A percentile compares a stretch with the other conserved stretches of the same genome.
These are phyloP conservation scores for Melanophora roralis DNA, from an alignment of 2,888 invertebrate genomes.

Conservation along the genomic window DNA sequence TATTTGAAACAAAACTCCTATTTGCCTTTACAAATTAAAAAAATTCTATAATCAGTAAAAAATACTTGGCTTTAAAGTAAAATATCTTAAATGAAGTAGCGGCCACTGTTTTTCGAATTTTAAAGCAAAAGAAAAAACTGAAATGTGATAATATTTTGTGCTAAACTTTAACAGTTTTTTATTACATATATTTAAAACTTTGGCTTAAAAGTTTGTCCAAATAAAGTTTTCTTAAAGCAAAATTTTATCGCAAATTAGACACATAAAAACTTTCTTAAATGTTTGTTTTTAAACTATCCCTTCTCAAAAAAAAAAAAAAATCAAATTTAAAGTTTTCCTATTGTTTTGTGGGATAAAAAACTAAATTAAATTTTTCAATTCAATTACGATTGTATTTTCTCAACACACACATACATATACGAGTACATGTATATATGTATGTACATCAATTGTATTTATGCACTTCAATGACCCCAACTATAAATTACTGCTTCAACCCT, in stretches of 20 bases:
- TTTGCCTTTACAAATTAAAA: too few species aligned
- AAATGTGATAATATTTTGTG: too few species aligned
- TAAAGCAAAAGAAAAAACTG: too few species aligned
- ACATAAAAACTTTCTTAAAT: neutral
- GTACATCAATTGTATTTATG: neutral
- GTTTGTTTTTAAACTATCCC: neutral
- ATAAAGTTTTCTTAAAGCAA: neutral
- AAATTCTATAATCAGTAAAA: too few species aligned
- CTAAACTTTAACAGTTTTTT: too few species aligned
- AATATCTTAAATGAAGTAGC: too few species aligned
- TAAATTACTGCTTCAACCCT: neutral
- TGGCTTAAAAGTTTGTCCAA: neutral
- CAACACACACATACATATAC: constrained; percentile 4
- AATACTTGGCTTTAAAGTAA: too few species aligned
- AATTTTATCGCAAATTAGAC: neutral
- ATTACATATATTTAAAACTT: neutral
- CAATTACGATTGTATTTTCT: constrained; percentile 54
- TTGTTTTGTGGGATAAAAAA: constrained; percentile 13
- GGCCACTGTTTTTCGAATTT: too few species aligned
- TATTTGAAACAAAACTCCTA: too few species aligned
- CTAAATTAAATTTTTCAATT: constrained; percentile 52
- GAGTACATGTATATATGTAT: too few species aligned
- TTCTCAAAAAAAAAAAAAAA: neutral
- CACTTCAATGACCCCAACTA: constrained; percentile 30
- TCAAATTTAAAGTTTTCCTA: constrained; percentile 35